Evolutionary conservation across 2,888 invertebrate species (phyloP).

Genomic region (Adelognathus sp.): DNA sequence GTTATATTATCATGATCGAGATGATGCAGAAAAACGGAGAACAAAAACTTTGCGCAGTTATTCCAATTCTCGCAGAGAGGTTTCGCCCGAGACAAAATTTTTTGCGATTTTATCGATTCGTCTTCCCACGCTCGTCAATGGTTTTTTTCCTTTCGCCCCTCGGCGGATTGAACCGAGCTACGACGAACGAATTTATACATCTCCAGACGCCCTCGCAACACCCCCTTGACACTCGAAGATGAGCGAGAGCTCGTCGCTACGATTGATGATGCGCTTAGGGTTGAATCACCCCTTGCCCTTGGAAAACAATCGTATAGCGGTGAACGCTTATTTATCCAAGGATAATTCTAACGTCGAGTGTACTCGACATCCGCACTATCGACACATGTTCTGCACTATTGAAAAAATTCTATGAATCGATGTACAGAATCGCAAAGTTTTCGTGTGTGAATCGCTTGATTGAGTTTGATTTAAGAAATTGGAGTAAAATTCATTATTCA

Average conservation of each 20-base stretch:
- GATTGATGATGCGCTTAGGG: not conserved
- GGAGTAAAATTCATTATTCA: no score
- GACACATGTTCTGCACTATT: not conserved
- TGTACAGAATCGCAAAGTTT: no score
- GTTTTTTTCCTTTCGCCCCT: no score
- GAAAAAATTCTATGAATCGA: no score
- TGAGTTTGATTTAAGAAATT: no score
- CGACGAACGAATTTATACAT: constrained; percentile 5
- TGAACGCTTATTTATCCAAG: not conserved
- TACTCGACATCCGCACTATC: not conserved
- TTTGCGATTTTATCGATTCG: constrained; percentile 35
- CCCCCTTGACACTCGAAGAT: not conserved
- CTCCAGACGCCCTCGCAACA: no score
- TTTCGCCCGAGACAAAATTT: not conserved
- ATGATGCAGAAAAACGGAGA: constrained; percentile 1
- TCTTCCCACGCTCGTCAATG: constrained; percentile 1
- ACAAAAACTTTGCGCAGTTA: not conserved
- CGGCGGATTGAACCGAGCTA: constrained; percentile 4
- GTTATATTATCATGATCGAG: constrained; percentile 2
- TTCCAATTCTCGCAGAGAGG: not conserved
- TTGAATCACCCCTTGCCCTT: not conserved
- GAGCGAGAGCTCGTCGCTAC: not conserved
- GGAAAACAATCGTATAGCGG: not conserved
- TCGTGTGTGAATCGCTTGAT: no score
- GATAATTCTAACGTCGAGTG: not conserved